phyloP scores from a whole-genome alignment of 2,113 vertebrate species.

The Gymnarchus niloticus region DNA sequence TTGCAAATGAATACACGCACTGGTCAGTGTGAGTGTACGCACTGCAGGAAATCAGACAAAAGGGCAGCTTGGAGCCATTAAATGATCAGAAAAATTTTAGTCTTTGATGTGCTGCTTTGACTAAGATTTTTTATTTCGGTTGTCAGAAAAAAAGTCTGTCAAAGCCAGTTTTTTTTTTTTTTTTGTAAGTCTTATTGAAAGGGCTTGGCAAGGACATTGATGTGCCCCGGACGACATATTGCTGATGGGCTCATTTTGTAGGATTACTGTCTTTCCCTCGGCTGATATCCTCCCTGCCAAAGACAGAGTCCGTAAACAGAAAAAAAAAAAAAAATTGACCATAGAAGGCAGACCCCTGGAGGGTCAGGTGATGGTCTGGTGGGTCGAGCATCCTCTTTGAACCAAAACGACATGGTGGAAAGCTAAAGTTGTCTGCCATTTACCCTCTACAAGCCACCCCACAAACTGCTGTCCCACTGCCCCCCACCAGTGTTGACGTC shows the following conservation, averaged over 20 bases:
- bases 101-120: background rate
- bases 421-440: background rate
- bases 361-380: conserved; percentile 15
- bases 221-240: background rate
- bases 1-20: background rate
- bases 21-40: background rate
- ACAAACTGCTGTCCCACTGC: background rate
- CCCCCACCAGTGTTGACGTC: background rate
- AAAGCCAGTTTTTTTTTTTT: background rate
- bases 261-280: conserved; percentile 11
- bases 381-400: conserved; percentile 9
- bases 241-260: background rate
- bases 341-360: conserved; percentile 27
- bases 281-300: background rate
- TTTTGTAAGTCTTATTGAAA: background rate
- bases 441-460: background rate
- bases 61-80: background rate
- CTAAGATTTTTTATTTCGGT: conserved; percentile 8
- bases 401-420: background rate
- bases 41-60: background rate
- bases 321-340: conserved; percentile 16
- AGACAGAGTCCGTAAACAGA: background rate
- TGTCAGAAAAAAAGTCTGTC: background rate
- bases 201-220: background rate
- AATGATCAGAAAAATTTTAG: background rate